Conservation (phyloP, 2,888 invertebrate genomes). For the Cephus rjabovi region DNA sequence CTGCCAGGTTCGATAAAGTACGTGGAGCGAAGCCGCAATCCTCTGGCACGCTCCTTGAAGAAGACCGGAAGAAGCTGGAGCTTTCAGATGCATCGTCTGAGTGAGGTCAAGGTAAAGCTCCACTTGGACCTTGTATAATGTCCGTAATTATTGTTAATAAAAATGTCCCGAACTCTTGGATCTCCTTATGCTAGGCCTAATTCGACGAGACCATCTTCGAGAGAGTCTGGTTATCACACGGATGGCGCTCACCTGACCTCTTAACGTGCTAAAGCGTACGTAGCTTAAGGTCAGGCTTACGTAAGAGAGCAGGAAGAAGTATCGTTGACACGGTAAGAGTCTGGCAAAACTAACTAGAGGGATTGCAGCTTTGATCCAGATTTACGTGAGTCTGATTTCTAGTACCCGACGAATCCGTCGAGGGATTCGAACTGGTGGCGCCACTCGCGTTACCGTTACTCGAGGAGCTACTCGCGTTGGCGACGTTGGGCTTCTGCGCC, state of each 20-base stretch:
- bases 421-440: slow-evolving; percentile 42
- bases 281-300: background rate
- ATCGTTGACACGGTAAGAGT: background rate
- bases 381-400: slow-evolving; percentile 38
- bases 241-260: background rate
- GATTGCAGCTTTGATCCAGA: slow-evolving; percentile 46
- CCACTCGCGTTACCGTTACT: slow-evolving; percentile 38
- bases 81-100: background rate
- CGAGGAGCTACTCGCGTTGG: slow-evolving; percentile 72
- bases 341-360: slow-evolving; percentile 50
- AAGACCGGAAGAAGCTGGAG: background rate
- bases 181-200: background rate
- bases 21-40: background rate
- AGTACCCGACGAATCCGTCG: slow-evolving; percentile 26
- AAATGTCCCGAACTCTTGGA: background rate
- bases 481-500: slow-evolving; percentile 80
- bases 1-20: background rate
- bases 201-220: background rate
- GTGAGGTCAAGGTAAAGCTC: background rate
- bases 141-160: background rate
- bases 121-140: background rate
- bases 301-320: background rate
- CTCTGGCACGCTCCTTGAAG: background rate
- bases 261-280: background rate
- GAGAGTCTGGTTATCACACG: background rate